phyloP scores from a whole-genome alignment of 2,113 vertebrate species.

The Sinocyclocheilus grahami region DNA sequence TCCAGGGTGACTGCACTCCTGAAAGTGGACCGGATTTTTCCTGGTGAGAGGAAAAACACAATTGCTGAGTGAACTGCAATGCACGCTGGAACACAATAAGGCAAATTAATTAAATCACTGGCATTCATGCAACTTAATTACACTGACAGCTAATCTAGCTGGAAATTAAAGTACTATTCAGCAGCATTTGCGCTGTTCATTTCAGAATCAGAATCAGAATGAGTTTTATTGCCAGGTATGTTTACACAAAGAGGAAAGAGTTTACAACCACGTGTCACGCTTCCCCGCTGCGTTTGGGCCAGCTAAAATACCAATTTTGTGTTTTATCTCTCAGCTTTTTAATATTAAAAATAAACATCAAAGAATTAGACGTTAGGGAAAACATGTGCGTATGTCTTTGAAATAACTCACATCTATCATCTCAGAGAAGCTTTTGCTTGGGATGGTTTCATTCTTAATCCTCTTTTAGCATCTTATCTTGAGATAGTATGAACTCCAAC shows the following conservation, averaged over 20 bases:
- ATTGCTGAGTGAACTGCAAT: background rate
- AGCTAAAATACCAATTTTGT: background rate
- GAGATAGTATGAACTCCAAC: background rate
- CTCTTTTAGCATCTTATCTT: background rate
- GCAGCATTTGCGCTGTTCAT: background rate
- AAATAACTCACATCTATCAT: background rate
- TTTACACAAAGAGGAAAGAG: too few species aligned
- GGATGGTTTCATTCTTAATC: background rate
- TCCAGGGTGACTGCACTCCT: conserved; percentile 75
- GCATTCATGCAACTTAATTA: background rate
- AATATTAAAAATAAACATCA: background rate
- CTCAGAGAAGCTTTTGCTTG: background rate
- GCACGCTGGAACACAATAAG: background rate
- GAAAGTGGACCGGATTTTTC: conserved; percentile 77
- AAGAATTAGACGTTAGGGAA: background rate
- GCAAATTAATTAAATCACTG: background rate
- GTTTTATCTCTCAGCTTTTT: background rate
- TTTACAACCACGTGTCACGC: background rate
- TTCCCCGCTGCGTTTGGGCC: background rate
- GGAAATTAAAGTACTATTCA: background rate
- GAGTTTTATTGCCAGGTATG: too few species aligned
- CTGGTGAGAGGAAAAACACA: conserved; percentile 53
- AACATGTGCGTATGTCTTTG: background rate
- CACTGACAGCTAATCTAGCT: background rate
- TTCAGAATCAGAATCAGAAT: too few species aligned